These are phyloP conservation scores for Chaenocephalus aceratus DNA, from an alignment of 2,113 vertebrate genomes.

Conservation along the genomic window DNA sequence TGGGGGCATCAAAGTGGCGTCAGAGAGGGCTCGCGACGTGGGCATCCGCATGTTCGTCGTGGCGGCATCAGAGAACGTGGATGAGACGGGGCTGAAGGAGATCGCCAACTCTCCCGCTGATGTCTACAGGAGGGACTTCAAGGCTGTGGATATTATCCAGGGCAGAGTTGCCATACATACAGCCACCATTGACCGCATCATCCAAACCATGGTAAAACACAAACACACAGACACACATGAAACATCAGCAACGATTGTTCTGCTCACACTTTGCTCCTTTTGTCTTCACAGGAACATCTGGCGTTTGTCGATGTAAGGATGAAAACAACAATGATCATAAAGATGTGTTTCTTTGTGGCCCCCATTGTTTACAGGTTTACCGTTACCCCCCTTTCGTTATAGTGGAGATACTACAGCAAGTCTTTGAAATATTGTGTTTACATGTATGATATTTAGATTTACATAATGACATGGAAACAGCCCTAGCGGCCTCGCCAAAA, in stretches of 20 bases:
- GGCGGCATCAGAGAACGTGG: constrained; percentile 85
- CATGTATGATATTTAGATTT: too few species aligned
- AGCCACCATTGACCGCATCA: constrained; percentile 89
- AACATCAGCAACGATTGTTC: background rate
- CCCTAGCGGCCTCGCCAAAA: too few species aligned
- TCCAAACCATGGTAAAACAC: constrained; percentile 90
- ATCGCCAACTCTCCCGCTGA: constrained; percentile 88
- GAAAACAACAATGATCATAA: background rate
- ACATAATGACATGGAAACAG: too few species aligned
- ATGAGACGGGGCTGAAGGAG: constrained; percentile 89
- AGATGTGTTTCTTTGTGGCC: background rate
- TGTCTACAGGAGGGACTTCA: constrained; percentile 88
- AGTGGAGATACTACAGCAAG: too few species aligned
- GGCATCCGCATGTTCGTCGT: constrained; percentile 90
- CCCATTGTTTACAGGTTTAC: too few species aligned
- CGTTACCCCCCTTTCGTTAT: too few species aligned
- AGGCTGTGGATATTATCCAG: constrained; percentile 82
- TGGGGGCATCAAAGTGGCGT: constrained; percentile 89
- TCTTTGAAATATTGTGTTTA: too few species aligned
- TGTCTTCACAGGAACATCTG: constrained; percentile 76
- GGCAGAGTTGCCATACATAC: constrained; percentile 63
- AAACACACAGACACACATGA: background rate
- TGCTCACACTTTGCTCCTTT: constrained; percentile 39
- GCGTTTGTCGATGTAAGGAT: constrained; percentile 77
- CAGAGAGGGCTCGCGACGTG: constrained; percentile 87